Base-by-base conservation (phyloP, 1,140 invertebrate genomes). In the Drosophila grimshawi region DNA sequence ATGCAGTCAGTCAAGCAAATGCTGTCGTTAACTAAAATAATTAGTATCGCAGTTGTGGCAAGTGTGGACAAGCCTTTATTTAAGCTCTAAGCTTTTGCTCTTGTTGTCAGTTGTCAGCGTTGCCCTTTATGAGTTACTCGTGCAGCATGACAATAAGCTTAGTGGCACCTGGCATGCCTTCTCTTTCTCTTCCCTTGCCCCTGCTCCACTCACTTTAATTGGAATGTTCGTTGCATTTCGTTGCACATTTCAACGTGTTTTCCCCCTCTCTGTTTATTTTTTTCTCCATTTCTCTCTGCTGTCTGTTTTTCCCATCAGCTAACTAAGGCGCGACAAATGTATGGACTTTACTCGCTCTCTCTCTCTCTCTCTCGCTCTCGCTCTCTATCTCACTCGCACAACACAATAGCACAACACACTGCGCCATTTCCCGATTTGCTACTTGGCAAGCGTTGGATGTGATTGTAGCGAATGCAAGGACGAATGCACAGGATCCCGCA, bases 381-480 rank as follows among this genome's bases (percentile, higher is more conserved):
- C 6, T 37, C 6, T 7, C 5, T 5, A 6, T 37, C 5, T 10
- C 39, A 1, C 2, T 43, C 33, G 8, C 32, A 3, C 57, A 60
- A 63, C 57, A 60, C 51, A 53, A 65, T n/a, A 52, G 30, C 30
- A 52, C n/a, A 37, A 30, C n/a, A 74, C 52, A 68, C 29, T 71
- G 60, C 39, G 63, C 70, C 70, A 61, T 78, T 74, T 77, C 69
- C 64, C 74, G 64, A 77, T 61, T 65, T 74, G 45, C 73, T 71
- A 78, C 71, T 78, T 66, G 70, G 48, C 68, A 61, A 43, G 53
- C 78, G 62, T 56, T 48, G 80, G 52, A 70, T 86, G 85, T 83
- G 85, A 89, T 83, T 89, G 80, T 89, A 79, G 85, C 77, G 64
- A 68, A 59, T 89, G 85, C 85, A 88, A 88, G 85, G 78, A 89